Evolutionary conservation across 1,140 invertebrate genomes (phyloP).

Genomic region (Ostrea edulis): DNA sequence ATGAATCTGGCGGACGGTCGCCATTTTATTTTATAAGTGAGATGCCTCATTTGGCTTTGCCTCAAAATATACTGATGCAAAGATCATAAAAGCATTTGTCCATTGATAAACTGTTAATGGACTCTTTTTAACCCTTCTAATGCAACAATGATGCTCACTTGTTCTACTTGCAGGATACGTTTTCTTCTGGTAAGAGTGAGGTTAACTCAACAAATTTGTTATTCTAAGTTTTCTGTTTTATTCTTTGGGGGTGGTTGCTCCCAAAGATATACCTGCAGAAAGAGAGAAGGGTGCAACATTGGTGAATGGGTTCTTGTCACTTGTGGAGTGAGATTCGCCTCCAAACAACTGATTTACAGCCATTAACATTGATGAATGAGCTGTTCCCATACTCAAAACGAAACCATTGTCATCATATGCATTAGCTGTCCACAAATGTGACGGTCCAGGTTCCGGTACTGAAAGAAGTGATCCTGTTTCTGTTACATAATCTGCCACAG

Average conservation of each 20-base stretch:
- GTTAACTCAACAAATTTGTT: too few relatives aligned
- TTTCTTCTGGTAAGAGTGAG: background rate
- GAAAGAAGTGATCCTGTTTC: too few relatives aligned
- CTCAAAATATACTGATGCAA: background rate
- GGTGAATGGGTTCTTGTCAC: too few relatives aligned
- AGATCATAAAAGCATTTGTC: background rate
- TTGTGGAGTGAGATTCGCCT: too few relatives aligned
- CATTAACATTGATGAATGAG: too few relatives aligned
- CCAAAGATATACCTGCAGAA: background rate
- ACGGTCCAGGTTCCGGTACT: too few relatives aligned
- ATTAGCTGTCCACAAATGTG: too few relatives aligned
- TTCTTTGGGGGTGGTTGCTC: background rate
- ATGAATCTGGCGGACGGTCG: background rate
- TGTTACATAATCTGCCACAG: too few relatives aligned
- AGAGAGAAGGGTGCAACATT: background rate
- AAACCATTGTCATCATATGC: too few relatives aligned
- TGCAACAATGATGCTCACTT: background rate
- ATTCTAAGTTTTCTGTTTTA: slow-evolving; percentile 15
- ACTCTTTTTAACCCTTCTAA: background rate
- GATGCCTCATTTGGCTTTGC: background rate
- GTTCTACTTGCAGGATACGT: background rate
- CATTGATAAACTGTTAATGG: background rate
- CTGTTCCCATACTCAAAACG: too few relatives aligned
- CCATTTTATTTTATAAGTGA: background rate
- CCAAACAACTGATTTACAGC: too few relatives aligned